These are phyloP conservation scores for Tinamus guttatus DNA, from an alignment of 2,113 vertebrate genomes.

Conservation along the genomic window DNA sequence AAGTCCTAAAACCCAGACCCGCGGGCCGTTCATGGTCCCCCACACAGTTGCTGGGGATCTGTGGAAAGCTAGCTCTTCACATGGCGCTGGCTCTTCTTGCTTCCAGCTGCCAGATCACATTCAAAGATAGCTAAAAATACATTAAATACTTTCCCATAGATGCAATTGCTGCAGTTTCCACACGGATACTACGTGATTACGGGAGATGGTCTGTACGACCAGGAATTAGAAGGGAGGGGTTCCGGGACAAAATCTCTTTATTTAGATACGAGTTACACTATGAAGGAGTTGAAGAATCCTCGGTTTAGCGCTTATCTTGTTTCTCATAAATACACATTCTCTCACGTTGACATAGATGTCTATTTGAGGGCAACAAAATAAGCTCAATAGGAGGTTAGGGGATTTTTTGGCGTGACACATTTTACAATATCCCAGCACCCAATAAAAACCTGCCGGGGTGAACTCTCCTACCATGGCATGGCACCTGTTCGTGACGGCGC, in stretches of 20 bases:
- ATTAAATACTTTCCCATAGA: slow-evolving; percentile 73
- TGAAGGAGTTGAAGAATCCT: slow-evolving; percentile 23
- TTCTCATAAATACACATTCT: slow-evolving; percentile 43
- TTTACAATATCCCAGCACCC: slow-evolving; percentile 47
- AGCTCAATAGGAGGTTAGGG: slow-evolving; percentile 52
- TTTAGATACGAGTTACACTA: slow-evolving; percentile 34
- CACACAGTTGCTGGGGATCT: slow-evolving; percentile 26
- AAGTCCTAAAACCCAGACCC: neutral
- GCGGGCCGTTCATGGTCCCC: neutral
- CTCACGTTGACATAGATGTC: slow-evolving; percentile 26
- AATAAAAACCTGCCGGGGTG: slow-evolving; percentile 45
- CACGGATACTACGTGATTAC: slow-evolving; percentile 48
- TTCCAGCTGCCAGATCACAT: slow-evolving; percentile 66
- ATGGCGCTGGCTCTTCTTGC: slow-evolving; percentile 24
- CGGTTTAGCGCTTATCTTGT: slow-evolving; percentile 43
- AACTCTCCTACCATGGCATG: slow-evolving; percentile 42
- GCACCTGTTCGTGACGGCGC: slow-evolving; percentile 67
- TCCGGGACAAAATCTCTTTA: slow-evolving; percentile 52
- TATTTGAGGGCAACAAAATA: slow-evolving; percentile 57
- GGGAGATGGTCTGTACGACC: neutral
- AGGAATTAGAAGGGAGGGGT: slow-evolving; percentile 62
- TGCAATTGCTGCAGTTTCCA: slow-evolving; percentile 69
- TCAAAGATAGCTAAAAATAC: slow-evolving; percentile 71
- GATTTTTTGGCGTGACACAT: slow-evolving; percentile 53
- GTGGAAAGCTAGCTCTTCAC: slow-evolving; percentile 35